phyloP scores from a whole-genome alignment of 2,888 invertebrate genomes.

The Capitulum mitella region DNA sequence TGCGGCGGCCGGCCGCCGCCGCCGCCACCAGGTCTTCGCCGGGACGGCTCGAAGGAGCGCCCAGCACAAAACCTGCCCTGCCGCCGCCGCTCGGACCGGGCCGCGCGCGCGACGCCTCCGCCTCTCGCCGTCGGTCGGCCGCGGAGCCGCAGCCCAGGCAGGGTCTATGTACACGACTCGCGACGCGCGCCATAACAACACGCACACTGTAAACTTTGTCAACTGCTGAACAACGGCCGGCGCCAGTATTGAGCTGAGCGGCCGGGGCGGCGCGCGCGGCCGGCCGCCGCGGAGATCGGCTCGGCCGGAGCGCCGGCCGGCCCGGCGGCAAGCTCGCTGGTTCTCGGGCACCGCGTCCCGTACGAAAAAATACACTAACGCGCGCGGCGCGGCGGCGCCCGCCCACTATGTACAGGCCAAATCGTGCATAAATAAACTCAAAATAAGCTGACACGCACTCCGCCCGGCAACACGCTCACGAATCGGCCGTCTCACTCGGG shows the following conservation, averaged over 20 bases:
- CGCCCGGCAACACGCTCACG: not conserved
- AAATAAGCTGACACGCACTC: not conserved
- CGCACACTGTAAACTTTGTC: constrained; percentile 14
- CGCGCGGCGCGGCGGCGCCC: not conserved
- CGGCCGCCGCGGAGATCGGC: not conserved
- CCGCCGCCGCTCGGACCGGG: too few species aligned
- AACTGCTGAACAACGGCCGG: constrained; percentile 11
- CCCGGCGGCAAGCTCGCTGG: not conserved
- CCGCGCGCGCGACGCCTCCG: too few species aligned
- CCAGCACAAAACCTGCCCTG: too few species aligned
- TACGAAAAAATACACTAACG: constrained; percentile 1
- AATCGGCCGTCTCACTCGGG: not conserved
- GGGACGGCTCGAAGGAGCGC: too few species aligned
- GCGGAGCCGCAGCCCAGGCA: too few species aligned
- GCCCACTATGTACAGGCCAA: not conserved
- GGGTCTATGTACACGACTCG: not conserved
- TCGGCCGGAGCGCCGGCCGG: not conserved
- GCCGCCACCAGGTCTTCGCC: too few species aligned
- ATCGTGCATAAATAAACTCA: constrained; percentile 14
- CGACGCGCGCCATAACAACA: not conserved
- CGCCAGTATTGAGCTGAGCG: not conserved
- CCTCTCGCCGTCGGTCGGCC: too few species aligned
- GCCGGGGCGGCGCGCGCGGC: not conserved
- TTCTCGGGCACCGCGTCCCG: not conserved
- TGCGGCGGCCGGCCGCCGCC: too few species aligned